Base-by-base conservation (phyloP, 2,797 vertebrate genomes). In the Prunella strophiata region DNA sequence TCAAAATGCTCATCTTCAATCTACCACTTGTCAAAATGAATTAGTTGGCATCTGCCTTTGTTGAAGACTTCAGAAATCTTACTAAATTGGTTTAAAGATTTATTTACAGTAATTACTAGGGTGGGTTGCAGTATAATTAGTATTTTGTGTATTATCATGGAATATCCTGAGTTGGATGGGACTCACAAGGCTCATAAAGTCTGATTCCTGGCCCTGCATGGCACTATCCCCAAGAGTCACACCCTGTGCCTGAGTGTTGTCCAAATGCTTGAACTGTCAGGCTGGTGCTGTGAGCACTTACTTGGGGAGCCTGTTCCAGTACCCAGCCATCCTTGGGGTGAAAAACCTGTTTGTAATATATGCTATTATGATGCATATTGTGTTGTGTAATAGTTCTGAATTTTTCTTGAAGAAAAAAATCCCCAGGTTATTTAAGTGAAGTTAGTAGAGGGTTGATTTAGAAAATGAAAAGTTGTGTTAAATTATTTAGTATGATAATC, bases 91-190 rank as follows among this genome's bases (percentile, higher is more conserved):
- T 62, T 80, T 87, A 48, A 92, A 45, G 25, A 48, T 89, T 85
- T 86, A 9, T 85, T 84, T 10, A 34, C 13, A 87, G 13, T 57
- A 40, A 89, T 66, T 93, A 58, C 66, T 50, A 90, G 52, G 58
- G 23, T 77, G 84, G 9, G 21, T 94, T 91, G 62, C 29, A 16
- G 16, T 86, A 72, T 85, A 91, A 77, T 79, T 89, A 78, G 9
- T 68, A 45, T 72, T 91, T 79, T 42, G 29, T 55, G 5, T 57
- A 27, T 72, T 86, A 34, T 42, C 22, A 6, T 2, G 30, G 10
- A 48, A 30, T 54, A 42, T 26, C 6, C 26, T 30, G 25, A 26
- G 12, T 18, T 62, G 34, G 10, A 55, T 55, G n/a, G 6, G 17
- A 32, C 21, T 10, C 11, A 34, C 34, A 34, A 48, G 20, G 26